Percentiles rank a stretch among this genome's conserved stretches.
Evolutionary conservation across 2,888 invertebrate species (phyloP).

Genomic region (Drosophila anomalata): DNA sequence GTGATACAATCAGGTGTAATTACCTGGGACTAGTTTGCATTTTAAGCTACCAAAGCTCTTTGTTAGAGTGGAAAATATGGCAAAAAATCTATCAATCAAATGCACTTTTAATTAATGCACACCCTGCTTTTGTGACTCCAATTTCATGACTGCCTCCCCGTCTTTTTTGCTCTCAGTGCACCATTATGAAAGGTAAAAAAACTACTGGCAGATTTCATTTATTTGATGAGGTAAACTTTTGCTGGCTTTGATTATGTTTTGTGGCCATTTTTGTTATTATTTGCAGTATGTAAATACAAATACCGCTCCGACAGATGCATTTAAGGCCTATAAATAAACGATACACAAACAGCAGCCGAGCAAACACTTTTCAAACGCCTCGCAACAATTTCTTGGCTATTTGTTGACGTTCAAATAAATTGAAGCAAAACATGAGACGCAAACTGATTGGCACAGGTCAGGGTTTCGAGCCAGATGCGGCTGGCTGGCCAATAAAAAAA

Average conservation of each 20-base stretch:
- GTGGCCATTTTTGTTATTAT: conserved; percentile 34
- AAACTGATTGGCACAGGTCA: conserved; percentile 23
- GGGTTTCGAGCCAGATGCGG: conserved; percentile 8
- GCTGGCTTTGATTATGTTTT: conserved; percentile 28
- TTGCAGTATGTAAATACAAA: conserved; percentile 32
- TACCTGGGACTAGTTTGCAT: background rate
- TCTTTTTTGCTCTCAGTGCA: background rate
- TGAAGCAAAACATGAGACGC: conserved; percentile 37
- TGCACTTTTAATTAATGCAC: background rate
- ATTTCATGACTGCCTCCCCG: background rate
- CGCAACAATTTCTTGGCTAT: conserved; percentile 25
- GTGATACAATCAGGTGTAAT: background rate
- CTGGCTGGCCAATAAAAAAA: background rate
- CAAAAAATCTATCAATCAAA: background rate
- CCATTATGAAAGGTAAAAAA: conserved; percentile 1
- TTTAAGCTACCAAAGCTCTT: background rate
- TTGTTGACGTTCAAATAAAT: conserved; percentile 52
- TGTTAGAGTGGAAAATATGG: background rate
- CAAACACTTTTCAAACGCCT: conserved; percentile 42
- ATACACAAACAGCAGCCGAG: conserved; percentile 14
- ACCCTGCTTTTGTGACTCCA: background rate
- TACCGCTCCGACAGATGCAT: conserved; percentile 23
- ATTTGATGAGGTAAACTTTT: conserved; percentile 12
- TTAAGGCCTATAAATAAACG: conserved; percentile 34
- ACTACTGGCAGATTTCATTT: conserved; percentile 14